Percentiles rank a stretch among this genome's conserved stretches.
Conservation (phyloP, 2,113 vertebrate species). For the Cyanoderma ruficeps region DNA sequence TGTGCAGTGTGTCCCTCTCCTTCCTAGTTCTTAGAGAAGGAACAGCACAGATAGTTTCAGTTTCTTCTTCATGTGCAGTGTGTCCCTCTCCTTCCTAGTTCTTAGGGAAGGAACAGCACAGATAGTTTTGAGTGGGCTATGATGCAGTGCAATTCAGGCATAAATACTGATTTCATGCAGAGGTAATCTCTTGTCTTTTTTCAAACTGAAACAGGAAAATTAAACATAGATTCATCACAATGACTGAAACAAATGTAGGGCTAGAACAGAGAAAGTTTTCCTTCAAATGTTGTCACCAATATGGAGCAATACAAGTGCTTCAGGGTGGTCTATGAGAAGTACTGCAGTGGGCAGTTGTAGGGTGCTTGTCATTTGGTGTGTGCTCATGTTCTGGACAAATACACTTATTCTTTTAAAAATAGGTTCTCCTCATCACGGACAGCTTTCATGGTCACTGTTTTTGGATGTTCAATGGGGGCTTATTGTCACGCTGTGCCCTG, state of each 20-base stretch:
- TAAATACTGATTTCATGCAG: neutral
- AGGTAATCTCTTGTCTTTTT: neutral
- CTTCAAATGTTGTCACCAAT: neutral
- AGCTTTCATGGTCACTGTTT: neutral
- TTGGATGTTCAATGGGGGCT: neutral
- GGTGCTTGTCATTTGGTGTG: neutral
- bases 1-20: neutral
- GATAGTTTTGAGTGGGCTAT: neutral
- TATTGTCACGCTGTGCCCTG: accelerated
- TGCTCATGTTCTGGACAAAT: neutral
- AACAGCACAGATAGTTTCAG: neutral
- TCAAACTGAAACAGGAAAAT: neutral
- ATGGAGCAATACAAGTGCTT: neutral
- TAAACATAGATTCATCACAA: neutral
- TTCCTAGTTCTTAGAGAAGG: neutral
- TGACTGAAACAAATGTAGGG: neutral
- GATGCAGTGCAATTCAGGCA: neutral
- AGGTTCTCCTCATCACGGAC: accelerated
- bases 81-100: neutral
- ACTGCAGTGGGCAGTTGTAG: neutral
- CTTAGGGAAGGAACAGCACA: neutral
- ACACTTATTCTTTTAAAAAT: accelerated
- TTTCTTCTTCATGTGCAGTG: neutral
- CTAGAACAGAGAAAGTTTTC: neutral
- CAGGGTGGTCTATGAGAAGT: neutral